phyloP scores from a whole-genome alignment of 2,113 vertebrate species.

The Chionomys nivalis region DNA sequence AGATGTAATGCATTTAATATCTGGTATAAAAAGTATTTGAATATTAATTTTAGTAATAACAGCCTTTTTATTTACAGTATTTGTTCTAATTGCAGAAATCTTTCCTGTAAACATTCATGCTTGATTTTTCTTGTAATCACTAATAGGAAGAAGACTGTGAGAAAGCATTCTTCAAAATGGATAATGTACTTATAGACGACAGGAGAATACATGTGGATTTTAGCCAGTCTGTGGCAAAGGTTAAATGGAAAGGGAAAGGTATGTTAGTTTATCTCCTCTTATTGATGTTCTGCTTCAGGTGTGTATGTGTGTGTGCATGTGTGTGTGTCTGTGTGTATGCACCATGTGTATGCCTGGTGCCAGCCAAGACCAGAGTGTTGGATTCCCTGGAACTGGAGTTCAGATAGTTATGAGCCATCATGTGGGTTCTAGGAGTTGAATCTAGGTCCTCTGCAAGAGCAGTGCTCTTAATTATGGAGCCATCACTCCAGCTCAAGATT shows the following conservation, averaged over 20 bases:
- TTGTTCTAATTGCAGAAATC: background rate
- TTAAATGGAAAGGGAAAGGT: constrained; percentile 99
- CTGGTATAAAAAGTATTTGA: background rate
- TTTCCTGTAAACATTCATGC: constrained; percentile 58
- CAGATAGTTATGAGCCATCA: too few species aligned
- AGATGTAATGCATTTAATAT: constrained; percentile 6
- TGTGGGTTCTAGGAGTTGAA: background rate
- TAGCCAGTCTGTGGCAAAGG: constrained; percentile 98
- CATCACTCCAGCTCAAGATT: background rate
- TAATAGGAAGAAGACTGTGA: constrained; percentile 96
- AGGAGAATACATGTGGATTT: constrained; percentile 98
- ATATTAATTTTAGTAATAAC: constrained; percentile 35
- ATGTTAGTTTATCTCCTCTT: constrained; percentile 17
- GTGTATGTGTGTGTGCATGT: background rate
- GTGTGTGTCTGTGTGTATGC: background rate
- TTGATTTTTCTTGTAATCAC: constrained; percentile 62
- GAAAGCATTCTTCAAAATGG: constrained; percentile 99
- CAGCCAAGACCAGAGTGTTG: background rate
- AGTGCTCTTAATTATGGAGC: background rate
- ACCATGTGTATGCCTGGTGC: background rate
- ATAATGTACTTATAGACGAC: constrained; percentile 98
- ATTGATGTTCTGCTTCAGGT: constrained; percentile 17
- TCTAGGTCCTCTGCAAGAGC: background rate
- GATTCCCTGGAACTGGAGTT: background rate
- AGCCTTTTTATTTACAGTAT: constrained; percentile 42